Conservation (phyloP, 30 jellyfish, hydroid and myxozoan species). For the Aurelia sp. region DNA sequence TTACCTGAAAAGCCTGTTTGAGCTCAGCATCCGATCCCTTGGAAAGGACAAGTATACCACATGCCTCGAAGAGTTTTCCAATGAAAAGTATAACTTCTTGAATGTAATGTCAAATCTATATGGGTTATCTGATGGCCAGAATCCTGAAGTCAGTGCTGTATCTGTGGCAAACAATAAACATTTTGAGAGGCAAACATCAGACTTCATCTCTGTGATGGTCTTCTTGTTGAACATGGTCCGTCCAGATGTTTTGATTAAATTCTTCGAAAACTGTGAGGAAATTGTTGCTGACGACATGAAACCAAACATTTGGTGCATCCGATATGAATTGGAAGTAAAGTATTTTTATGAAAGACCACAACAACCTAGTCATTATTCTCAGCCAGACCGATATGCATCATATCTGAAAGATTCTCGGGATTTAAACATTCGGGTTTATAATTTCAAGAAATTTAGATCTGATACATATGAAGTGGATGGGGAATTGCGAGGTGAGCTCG, state of each 20-base stretch:
- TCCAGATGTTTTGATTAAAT: not conserved
- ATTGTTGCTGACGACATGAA: not conserved
- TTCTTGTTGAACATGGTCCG: slow-evolving; percentile 13
- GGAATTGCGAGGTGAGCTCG: too few relatives aligned
- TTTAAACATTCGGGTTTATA: too few relatives aligned
- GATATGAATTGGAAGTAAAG: slow-evolving; percentile 10
- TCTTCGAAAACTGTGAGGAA: slow-evolving; percentile 21
- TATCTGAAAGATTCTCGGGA: too few relatives aligned
- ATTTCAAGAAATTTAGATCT: too few relatives aligned
- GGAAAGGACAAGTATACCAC: slow-evolving; percentile 16
- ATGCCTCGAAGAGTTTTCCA: slow-evolving; percentile 18
- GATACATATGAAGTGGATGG: too few relatives aligned
- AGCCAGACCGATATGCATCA: too few relatives aligned
- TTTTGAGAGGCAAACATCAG: slow-evolving; percentile 1
- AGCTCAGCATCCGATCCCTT: slow-evolving; percentile 10
- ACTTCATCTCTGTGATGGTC: slow-evolving; percentile 16
- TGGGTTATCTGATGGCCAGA: not conserved
- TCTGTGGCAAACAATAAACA: not conserved
- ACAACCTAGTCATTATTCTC: too few relatives aligned
- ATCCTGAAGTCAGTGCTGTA: not conserved
- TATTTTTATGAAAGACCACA: not conserved
- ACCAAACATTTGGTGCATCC: slow-evolving; percentile 17
- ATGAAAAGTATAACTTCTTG: slow-evolving; percentile 20
- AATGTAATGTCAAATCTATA: slow-evolving; percentile 11
- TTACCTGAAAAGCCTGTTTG: slow-evolving; percentile 3